Evolutionary conservation across 2,888 invertebrate species (phyloP).

Genomic region (Coremacera marginata): DNA sequence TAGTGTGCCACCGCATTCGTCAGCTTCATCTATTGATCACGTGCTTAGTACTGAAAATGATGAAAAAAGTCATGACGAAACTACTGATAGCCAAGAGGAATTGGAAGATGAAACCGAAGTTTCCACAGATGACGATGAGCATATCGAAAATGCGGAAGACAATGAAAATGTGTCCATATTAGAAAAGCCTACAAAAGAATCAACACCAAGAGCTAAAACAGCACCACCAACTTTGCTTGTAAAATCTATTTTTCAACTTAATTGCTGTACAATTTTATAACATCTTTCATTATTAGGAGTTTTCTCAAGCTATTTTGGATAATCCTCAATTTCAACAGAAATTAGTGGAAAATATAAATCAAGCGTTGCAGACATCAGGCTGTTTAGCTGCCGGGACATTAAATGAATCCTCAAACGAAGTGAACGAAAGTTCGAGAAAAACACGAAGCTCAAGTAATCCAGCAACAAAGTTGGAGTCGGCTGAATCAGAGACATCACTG

Average conservation of each 20-base stretch:
- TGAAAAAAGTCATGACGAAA: constrained; percentile 30
- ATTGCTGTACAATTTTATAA: constrained; percentile 7
- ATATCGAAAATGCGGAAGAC: constrained; percentile 30
- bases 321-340: constrained; percentile 62
- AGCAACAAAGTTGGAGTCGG: not conserved
- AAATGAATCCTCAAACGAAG: not conserved
- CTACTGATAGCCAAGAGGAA: constrained; percentile 29
- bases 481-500: not conserved
- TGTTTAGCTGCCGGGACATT: not conserved
- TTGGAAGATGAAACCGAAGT: constrained; percentile 39
- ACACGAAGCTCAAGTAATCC: not conserved
- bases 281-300: constrained; percentile 48
- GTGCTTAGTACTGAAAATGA: not conserved
- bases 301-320: constrained; percentile 62
- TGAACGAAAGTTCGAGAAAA: not conserved
- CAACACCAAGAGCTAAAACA: constrained; percentile 54
- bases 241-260: not conserved
- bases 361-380: constrained; percentile 41
- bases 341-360: constrained; percentile 64
- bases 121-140: constrained; percentile 26
- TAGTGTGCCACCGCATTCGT: not conserved
- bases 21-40: not conserved
- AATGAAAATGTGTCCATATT: constrained; percentile 28
- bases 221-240: constrained; percentile 51
- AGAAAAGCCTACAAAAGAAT: constrained; percentile 54